Conservation (phyloP, 1,140 invertebrate species). For the Sesamia nonagrioides region DNA sequence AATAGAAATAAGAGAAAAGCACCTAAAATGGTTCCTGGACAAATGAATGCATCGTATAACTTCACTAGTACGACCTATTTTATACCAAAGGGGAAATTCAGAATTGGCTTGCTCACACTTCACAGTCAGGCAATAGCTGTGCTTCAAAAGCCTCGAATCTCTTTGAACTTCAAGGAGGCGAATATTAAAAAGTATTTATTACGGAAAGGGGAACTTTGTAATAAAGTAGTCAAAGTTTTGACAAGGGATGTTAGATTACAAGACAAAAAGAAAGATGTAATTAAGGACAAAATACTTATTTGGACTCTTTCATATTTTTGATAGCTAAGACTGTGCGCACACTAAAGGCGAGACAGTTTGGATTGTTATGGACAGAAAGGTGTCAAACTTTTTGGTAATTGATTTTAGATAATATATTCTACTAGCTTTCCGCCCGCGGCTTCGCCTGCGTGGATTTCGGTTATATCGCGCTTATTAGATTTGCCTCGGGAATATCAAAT, state of each 20-base stretch:
- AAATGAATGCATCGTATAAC: too few relatives aligned
- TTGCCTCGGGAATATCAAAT: too few relatives aligned
- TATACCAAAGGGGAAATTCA: slow-evolving; percentile 13
- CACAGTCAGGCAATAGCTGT: slow-evolving; percentile 10
- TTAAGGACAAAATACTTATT: slow-evolving; percentile 41
- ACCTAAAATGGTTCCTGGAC: too few relatives aligned
- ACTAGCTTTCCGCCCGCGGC: too few relatives aligned
- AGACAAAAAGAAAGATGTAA: slow-evolving; percentile 30
- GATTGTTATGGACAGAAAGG: too few relatives aligned
- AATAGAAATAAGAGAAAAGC: too few relatives aligned
- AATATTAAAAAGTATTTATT: slow-evolving; percentile 40
- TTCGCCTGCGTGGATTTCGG: too few relatives aligned
- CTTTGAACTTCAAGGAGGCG: slow-evolving; percentile 20
- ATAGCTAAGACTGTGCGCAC: background rate
- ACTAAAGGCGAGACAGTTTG: background rate
- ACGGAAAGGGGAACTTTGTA: slow-evolving; percentile 2
- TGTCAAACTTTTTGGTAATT: too few relatives aligned
- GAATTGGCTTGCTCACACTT: slow-evolving; percentile 24
- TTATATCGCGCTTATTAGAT: too few relatives aligned
- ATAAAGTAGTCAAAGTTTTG: slow-evolving; percentile 32
- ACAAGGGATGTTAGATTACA: slow-evolving; percentile 28
- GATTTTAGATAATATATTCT: too few relatives aligned
- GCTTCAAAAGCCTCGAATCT: background rate
- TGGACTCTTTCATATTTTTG: slow-evolving; percentile 21
- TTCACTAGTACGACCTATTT: background rate